A percentile compares a stretch with the other conserved stretches of the same genome.
Evolutionary conservation across 2,113 vertebrate genomes (phyloP).

Genomic region (Otolemur garnettii): DNA sequence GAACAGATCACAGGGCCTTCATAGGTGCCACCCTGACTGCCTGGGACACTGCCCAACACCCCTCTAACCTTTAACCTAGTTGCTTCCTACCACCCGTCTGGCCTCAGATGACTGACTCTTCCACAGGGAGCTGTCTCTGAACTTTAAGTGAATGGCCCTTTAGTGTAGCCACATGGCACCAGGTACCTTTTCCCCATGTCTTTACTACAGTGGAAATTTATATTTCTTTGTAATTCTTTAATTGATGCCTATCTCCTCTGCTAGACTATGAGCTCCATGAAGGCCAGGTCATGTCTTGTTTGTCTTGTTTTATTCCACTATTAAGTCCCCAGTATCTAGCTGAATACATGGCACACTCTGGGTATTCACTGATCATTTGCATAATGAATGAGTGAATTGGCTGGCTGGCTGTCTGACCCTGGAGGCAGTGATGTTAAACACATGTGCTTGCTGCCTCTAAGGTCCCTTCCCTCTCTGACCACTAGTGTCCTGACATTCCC

Average conservation of each 20-base stretch:
- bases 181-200: neutral
- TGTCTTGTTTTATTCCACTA: neutral
- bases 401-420: neutral
- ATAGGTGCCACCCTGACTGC: neutral
- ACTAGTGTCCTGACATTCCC: neutral
- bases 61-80: neutral
- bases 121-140: neutral
- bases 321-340: neutral
- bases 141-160: neutral
- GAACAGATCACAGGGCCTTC: neutral
- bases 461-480: neutral
- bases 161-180: neutral
- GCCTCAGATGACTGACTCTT: neutral
- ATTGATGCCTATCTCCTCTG: neutral
- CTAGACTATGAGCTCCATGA: neutral
- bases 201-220: neutral
- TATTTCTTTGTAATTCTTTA: slow-evolving; percentile 27
- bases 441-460: neutral
- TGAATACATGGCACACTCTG: neutral
- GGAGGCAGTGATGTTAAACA: neutral
- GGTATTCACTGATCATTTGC: neutral
- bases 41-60: too few species aligned
- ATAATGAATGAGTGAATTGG: neutral
- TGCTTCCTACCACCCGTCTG: neutral
- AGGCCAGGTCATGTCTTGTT: neutral